Conservation (phyloP, 2,797 vertebrate genomes). For the Limnodromus scolopaceus region DNA sequence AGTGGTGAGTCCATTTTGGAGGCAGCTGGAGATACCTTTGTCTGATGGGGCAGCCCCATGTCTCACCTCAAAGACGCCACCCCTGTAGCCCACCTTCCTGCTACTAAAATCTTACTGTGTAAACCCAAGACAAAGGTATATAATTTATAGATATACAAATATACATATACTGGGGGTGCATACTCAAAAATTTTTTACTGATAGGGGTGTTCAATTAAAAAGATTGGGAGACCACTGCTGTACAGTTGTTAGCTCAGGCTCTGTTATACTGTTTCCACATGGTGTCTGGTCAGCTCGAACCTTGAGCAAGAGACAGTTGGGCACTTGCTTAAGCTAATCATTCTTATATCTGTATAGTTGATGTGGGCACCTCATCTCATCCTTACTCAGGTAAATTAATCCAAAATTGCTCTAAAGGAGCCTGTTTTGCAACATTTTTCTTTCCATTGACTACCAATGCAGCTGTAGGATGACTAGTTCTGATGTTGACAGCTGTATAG, state of each 20-base stretch:
- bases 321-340: background rate
- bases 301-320: background rate
- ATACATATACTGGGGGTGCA: background rate
- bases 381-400: background rate
- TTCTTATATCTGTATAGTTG: background rate
- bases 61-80: background rate
- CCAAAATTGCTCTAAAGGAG: background rate
- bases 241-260: background rate
- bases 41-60: accelerated
- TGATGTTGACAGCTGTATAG: background rate
- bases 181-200: background rate
- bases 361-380: background rate
- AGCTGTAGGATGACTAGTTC: background rate
- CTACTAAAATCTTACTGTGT: background rate
- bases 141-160: background rate
- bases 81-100: background rate
- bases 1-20: background rate
- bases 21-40: background rate
- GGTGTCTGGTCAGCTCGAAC: background rate
- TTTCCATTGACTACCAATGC: background rate
- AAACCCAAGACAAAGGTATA: background rate
- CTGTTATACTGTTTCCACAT: background rate
- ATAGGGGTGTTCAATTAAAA: background rate
- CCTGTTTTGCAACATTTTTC: background rate
- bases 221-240: background rate